A percentile compares a stretch with the other conserved stretches of the same genome.
Conservation (phyloP, 37 sponge, comb jelly and placozoan genomes). For the Ephydatia muelleri region DNA sequence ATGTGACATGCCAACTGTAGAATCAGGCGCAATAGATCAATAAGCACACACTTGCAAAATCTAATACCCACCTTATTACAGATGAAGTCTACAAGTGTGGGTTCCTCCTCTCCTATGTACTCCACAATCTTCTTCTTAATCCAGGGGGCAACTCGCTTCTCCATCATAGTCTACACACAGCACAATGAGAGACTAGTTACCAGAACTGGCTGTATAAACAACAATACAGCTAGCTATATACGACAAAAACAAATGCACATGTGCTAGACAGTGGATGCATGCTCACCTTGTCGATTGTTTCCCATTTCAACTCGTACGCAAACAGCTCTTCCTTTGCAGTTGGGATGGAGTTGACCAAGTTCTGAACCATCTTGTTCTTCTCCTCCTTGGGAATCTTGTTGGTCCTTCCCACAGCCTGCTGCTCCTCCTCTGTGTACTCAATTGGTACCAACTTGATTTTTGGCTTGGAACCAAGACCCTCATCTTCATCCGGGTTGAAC, state of each 20-base stretch:
- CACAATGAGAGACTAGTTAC: too few relatives aligned
- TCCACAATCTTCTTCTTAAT: conserved; percentile 97
- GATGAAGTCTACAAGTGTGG: conserved; percentile 91
- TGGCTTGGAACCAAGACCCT: conserved; percentile 32
- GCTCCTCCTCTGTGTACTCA: conserved; percentile 67
- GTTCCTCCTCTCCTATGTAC: conserved; percentile 97
- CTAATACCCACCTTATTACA: conserved; percentile 79
- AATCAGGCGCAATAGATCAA: not conserved
- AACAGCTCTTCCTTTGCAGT: conserved; percentile 93
- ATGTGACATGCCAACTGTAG: conserved; percentile 67
- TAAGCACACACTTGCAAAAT: conserved; percentile 11
- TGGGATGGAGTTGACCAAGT: conserved; percentile 90
- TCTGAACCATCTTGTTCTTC: conserved; percentile 86
- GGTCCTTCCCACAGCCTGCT: conserved; percentile 28
- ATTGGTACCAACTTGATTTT: conserved; percentile 77
- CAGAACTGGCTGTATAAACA: too few relatives aligned
- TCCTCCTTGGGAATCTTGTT: conserved; percentile 73
- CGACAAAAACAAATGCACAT: not conserved
- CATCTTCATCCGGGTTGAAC: conserved; percentile 64
- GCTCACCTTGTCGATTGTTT: conserved; percentile 84
- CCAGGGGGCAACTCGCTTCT: conserved; percentile 93
- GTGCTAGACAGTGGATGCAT: too few relatives aligned
- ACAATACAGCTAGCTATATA: too few relatives aligned
- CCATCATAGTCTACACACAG: conserved; percentile 73
- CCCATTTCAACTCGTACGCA: conserved; percentile 89